These are phyloP conservation scores for Torymus auratus DNA, from an alignment of 2,888 invertebrate species.

Conservation along the genomic window DNA sequence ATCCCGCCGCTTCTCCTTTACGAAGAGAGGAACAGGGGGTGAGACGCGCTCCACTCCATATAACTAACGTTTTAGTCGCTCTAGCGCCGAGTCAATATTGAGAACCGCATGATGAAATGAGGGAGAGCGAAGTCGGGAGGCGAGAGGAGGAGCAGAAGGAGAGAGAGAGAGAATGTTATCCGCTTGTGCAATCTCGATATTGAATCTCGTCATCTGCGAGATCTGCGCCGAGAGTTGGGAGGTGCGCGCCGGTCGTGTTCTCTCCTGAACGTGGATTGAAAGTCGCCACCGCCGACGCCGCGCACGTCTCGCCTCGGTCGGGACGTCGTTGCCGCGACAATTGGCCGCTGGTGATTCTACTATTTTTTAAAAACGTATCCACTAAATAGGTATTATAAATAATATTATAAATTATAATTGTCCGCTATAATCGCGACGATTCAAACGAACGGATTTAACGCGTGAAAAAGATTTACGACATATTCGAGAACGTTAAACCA, in stretches of 20 bases:
- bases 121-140: slow-evolving; percentile 19
- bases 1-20: slow-evolving; percentile 52
- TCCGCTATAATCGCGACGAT: too few species aligned
- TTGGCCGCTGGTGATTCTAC: too few species aligned
- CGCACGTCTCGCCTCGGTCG: too few species aligned
- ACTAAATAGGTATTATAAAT: too few species aligned
- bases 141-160: neutral
- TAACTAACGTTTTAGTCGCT: slow-evolving; percentile 61
- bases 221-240: slow-evolving; percentile 49
- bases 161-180: slow-evolving; percentile 57
- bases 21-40: neutral
- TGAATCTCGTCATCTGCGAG: slow-evolving; percentile 62
- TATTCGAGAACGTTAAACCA: too few species aligned
- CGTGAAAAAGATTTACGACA: too few species aligned
- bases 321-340: too few species aligned
- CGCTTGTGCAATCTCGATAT: slow-evolving; percentile 65
- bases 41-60: neutral
- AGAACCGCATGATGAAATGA: slow-evolving; percentile 56
- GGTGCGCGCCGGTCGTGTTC: neutral
- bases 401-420: too few species aligned
- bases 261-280: slow-evolving; percentile 38
- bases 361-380: too few species aligned
- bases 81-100: slow-evolving; percentile 65
- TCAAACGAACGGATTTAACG: too few species aligned
- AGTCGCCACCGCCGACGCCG: neutral